Percentiles rank a stretch among this genome's conserved stretches.
Evolutionary conservation across 2,113 vertebrate species (phyloP).

Genomic region (Trematomus loennbergii): DNA sequence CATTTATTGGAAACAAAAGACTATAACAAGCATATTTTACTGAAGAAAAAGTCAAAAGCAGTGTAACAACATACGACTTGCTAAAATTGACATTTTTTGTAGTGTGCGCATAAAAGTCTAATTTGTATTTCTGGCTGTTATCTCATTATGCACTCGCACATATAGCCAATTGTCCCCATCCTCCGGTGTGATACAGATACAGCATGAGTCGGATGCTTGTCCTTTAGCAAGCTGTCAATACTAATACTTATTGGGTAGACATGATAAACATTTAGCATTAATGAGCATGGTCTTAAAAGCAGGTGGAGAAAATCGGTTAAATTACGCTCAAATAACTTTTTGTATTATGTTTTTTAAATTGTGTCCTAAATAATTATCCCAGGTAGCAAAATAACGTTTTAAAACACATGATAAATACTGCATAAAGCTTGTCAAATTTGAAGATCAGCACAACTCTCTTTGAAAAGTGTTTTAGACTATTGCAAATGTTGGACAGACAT

Average conservation of each 20-base stretch:
- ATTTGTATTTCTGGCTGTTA: constrained; percentile 32
- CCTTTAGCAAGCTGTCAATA: constrained; percentile 9
- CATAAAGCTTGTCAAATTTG: background rate
- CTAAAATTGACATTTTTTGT: constrained; percentile 17
- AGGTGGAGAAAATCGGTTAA: background rate
- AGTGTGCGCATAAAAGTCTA: constrained; percentile 15
- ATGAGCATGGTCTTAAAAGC: background rate
- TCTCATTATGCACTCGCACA: constrained; percentile 41
- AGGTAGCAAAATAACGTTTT: background rate
- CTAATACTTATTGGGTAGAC: background rate
- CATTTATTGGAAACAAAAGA: background rate
- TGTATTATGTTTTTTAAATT: background rate
- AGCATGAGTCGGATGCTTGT: constrained; percentile 11
- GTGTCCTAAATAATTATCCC: background rate
- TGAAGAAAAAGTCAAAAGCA: background rate
- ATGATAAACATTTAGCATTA: background rate
- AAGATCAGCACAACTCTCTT: background rate
- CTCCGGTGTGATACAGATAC: background rate
- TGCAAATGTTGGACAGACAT: background rate
- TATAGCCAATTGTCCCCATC: background rate
- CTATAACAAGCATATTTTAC: background rate
- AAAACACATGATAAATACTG: background rate
- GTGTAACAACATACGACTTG: background rate
- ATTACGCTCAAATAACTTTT: background rate
- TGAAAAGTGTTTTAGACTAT: background rate